Evolutionary conservation across 2,888 invertebrate genomes (phyloP).

Genomic region (Ochropleura plecta): DNA sequence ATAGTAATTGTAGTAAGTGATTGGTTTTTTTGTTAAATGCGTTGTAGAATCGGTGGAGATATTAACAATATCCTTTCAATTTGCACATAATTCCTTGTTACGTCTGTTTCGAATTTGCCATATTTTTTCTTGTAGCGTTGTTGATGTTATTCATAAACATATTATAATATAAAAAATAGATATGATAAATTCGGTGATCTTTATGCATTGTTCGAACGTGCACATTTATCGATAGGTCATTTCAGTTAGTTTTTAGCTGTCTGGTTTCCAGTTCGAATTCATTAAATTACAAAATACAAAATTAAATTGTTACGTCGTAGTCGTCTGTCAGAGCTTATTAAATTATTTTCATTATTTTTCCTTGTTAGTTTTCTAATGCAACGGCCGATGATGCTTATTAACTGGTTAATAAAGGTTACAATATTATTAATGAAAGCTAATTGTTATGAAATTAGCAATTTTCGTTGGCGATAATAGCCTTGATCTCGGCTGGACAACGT

Average conservation of each 20-base stretch:
- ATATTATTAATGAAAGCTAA: constrained; percentile 74
- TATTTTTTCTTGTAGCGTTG: neutral
- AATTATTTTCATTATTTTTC: constrained; percentile 12
- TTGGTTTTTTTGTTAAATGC: neutral
- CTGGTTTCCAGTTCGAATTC: neutral
- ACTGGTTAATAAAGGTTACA: constrained; percentile 69
- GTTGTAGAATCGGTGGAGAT: neutral
- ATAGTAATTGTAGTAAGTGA: neutral
- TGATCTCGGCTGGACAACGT: constrained; percentile 70
- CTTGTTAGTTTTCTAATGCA: neutral
- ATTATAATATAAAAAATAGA: neutral
- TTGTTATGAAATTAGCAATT: constrained; percentile 79
- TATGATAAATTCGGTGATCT: neutral
- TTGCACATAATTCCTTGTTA: neutral
- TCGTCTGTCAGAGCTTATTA: neutral
- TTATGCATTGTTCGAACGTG: constrained; percentile 1
- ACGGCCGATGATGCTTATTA: constrained; percentile 21
- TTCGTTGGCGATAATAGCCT: constrained; percentile 79
- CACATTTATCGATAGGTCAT: neutral
- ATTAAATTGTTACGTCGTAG: too few relatives aligned
- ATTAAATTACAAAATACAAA: too few relatives aligned
- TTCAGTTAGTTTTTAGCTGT: neutral
- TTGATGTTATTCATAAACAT: neutral
- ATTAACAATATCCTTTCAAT: neutral
- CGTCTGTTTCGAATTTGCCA: neutral